Evolutionary conservation across 2,113 vertebrate genomes (phyloP), one percentile per base, ranked within the genome.

Genomic region (Hirundichthys speculiger): DNA sequence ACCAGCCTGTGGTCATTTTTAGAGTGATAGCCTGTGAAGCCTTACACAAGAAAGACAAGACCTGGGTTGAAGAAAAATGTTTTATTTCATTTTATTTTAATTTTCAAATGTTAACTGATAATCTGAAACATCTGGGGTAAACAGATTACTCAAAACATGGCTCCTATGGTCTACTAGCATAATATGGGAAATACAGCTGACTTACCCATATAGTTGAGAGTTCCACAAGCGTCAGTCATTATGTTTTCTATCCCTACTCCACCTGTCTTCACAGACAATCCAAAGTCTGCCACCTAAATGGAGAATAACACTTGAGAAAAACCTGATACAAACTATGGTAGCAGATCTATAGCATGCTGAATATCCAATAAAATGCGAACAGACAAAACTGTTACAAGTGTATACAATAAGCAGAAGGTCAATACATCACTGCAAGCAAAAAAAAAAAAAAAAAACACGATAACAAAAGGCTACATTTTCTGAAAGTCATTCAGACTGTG

Each of bases 171-270:
- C 25, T 27, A 15, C 14, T 59, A 25, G 8, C 55, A 52, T 69
- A 38, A 49, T 41, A 21, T 43, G 72, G 12, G 48, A 73, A 15
- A 75, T 70, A 57, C 53, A 24, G 34, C 41, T 64, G 41, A 74
- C 89, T 76, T 90, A 95, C 94, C 95, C 93, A 94, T 95, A 64
- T 95, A 94, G 59, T 89, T 91, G 18, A 94, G 93, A 3, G 94
- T 96, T 55, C 94, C 94, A 75, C 94, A 96, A 8, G 92, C 90
- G 27, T 92, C 80, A 77, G 91, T 94, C 75, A 95, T 79, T 88
- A 94, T 93, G 82, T 86, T 92, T 57, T 92, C 92, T 74, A 90
- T 92, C 57, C 94, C 90, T 22, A 92, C 89, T 25, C 94, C 93
- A 1, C 86, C 84, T 57, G 91, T 94, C 88, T 92, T 92, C 51